Evolutionary conservation across 35 echinoderm and acorn worm genomes (phyloP).

Genomic region (Ophiothrix spiculata): DNA sequence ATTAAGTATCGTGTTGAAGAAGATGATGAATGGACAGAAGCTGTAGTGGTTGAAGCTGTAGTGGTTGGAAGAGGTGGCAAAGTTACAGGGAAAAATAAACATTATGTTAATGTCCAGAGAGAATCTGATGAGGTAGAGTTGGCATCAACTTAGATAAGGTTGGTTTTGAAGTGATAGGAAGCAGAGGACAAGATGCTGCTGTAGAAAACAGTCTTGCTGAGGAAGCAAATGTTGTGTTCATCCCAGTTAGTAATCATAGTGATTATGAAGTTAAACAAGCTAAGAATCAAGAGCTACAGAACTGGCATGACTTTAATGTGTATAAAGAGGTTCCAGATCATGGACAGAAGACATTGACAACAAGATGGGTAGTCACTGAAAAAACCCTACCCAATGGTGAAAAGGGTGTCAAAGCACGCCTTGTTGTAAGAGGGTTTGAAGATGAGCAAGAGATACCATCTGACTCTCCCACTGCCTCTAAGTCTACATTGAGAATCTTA

Average conservation of each 20-base stretch:
- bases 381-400: conserved; percentile 13
- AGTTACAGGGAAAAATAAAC: conserved; percentile 12
- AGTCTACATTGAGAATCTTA: neutral
- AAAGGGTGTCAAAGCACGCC: neutral
- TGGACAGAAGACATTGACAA: conserved; percentile 12
- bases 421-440: conserved; percentile 1
- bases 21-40: conserved; percentile 16
- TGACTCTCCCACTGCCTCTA: neutral
- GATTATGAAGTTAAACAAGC: neutral
- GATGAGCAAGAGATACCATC: neutral
- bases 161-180: neutral
- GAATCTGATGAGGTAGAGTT: neutral
- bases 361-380: conserved; percentile 30
- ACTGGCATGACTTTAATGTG: conserved; percentile 42
- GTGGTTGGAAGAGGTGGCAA: conserved; percentile 2
- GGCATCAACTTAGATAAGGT: neutral
- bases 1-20: neutral
- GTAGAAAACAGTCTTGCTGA: neutral
- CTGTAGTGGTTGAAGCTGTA: neutral
- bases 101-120: neutral
- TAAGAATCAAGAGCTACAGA: conserved; percentile 22
- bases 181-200: neutral
- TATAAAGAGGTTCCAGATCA: conserved; percentile 28
- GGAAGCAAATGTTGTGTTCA: conserved; percentile 12
- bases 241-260: neutral